These are phyloP conservation scores for Parnassius mnemosyne DNA, from an alignment of 2,888 invertebrate genomes.

Conservation along the genomic window DNA sequence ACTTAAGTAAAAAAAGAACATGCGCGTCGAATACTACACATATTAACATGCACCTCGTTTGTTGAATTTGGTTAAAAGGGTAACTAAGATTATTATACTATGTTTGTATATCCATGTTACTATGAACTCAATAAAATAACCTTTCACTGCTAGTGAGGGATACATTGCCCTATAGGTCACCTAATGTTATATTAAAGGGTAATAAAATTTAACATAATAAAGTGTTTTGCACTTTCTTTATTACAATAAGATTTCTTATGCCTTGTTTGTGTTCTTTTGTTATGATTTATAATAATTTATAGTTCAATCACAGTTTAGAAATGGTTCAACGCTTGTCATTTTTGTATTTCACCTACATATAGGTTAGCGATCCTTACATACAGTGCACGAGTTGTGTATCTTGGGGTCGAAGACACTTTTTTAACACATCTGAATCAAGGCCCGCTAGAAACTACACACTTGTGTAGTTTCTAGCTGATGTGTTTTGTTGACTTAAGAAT, in stretches of 20 bases:
- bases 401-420: too few relatives aligned
- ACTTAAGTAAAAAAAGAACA: too few relatives aligned
- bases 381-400: too few relatives aligned
- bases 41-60: too few relatives aligned
- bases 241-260: constrained; percentile 6
- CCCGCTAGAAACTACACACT: too few relatives aligned
- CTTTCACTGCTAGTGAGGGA: constrained; percentile 5
- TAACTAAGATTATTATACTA: not conserved
- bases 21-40: too few relatives aligned
- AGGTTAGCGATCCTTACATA: too few relatives aligned
- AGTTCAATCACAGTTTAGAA: not conserved
- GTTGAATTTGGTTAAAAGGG: not conserved
- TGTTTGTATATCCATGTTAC: not conserved
- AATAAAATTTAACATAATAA: constrained; percentile 10
- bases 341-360: too few relatives aligned
- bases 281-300: not conserved
- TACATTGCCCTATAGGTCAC: constrained; percentile 15
- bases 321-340: too few relatives aligned
- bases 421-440: too few relatives aligned
- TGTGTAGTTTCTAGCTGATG: too few relatives aligned
- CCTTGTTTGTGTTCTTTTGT: not conserved
- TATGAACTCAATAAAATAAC: constrained; percentile 1
- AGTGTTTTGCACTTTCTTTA: constrained; percentile 18
- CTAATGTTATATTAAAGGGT: constrained; percentile 10
- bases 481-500: too few relatives aligned